Conservation (phyloP, 2,888 invertebrate genomes). For the Cheilosia vulpina region DNA sequence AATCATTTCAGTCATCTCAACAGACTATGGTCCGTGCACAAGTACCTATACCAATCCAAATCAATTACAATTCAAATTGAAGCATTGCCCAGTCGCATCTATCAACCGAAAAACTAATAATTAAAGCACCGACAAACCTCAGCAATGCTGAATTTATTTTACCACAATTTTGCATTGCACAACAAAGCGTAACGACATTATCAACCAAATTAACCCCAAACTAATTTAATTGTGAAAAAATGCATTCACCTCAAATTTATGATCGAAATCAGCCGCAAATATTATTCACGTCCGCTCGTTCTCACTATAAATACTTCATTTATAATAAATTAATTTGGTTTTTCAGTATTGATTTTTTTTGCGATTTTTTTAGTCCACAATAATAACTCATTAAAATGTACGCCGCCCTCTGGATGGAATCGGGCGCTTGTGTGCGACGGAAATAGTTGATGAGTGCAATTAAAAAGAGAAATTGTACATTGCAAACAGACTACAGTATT, state of each 20-base stretch:
- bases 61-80: slow-evolving; percentile 23
- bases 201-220: slow-evolving; percentile 69
- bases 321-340: slow-evolving; percentile 55
- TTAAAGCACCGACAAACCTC: slow-evolving; percentile 19
- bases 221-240: slow-evolving; percentile 46
- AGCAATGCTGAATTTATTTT: slow-evolving; percentile 37
- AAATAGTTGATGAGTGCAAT: slow-evolving; percentile 69
- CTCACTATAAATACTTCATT: slow-evolving; percentile 63
- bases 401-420: slow-evolving; percentile 5
- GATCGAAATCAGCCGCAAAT: slow-evolving; percentile 48
- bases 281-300: slow-evolving; percentile 26
- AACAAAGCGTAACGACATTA: slow-evolving; percentile 56
- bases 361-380: slow-evolving; percentile 11
- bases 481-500: slow-evolving; percentile 37
- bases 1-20: slow-evolving; percentile 1
- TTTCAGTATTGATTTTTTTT: not conserved
- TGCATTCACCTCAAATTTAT: slow-evolving; percentile 60
- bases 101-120: slow-evolving; percentile 5
- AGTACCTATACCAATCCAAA: slow-evolving; percentile 2
- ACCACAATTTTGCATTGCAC: slow-evolving; percentile 11
- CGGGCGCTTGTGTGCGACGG: not conserved
- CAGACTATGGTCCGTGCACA: not conserved
- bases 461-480: slow-evolving; percentile 68
- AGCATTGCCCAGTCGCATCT: not conserved
- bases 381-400: slow-evolving; percentile 15